Evolutionary conservation across 2,888 invertebrate genomes (phyloP).

Genomic region (Physocephala rufipes): DNA sequence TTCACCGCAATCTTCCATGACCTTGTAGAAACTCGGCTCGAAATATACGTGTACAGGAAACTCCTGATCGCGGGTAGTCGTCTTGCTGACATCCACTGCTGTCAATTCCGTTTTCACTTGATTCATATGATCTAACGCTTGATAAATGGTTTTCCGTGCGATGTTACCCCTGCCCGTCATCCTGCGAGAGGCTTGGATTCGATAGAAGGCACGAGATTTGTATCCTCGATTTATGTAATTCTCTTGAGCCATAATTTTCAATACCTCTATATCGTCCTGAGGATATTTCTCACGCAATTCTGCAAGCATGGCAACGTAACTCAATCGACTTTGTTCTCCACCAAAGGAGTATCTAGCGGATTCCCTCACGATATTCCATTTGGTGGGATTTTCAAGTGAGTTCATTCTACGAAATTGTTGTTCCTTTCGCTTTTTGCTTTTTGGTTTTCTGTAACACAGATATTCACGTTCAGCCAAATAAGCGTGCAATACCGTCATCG

Average conservation of each 20-base stretch:
- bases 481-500: constrained; percentile 93
- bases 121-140: no score
- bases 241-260: background rate
- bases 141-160: no score
- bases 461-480: constrained; percentile 94
- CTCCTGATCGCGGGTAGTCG: no score
- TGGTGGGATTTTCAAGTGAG: constrained; percentile 99
- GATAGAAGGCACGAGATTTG: no score
- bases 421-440: constrained; percentile 68
- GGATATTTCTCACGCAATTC: constrained; percentile 82
- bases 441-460: constrained; percentile 84
- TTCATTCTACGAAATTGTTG: constrained; percentile 83
- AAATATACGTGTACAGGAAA: constrained; percentile 83
- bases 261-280: constrained; percentile 90
- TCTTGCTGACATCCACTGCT: no score
- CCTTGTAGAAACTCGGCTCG: constrained; percentile 97
- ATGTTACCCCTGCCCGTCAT: no score
- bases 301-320: constrained; percentile 75
- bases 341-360: constrained; percentile 99
- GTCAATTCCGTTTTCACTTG: no score
- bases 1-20: constrained; percentile 97
- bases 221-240: no score
- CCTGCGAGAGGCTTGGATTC: no score
- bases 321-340: constrained; percentile 83
- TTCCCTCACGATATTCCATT: no score